Evolutionary conservation across 2,888 invertebrate species (phyloP), one percentile per base, ranked within the genome.

Genomic region (Pachliopta kotzebuea): DNA sequence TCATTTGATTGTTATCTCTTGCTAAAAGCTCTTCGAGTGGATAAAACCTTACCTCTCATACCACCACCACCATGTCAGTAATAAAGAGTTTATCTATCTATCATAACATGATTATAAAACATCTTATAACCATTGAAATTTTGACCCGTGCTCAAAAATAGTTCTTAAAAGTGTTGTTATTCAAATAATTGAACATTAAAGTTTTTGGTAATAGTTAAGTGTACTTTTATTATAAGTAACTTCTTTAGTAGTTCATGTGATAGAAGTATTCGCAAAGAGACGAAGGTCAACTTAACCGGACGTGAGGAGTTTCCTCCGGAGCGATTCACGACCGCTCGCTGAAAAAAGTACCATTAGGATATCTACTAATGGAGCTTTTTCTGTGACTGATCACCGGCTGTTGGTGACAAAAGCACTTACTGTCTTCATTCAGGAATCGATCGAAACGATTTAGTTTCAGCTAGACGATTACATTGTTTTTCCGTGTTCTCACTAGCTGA

Each of bases 301-400:
- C 55, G 54, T 20, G 18, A 20, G n/a, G 57, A 57, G 45, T 14
- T 14, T 54, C 42, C 45, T 26, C 21, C n/a, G 18, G 24, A 60
- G 21, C 21, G 24, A 49, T 49, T 45, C 55, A 18, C 61, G 61
- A 45, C 55, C 18, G 24, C n/a, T 55, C 45, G 21, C 24, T 42
- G 61, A 61, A 61, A 61, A 37, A 61, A 61, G 45, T 17, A 21
- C 61, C 61, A 61, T 61, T 61, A 61, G 61, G 21, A 55, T 0
- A 23, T 20, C 24, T 37, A 20, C 50, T 62, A 62, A 62, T 62
- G 49, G 62, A 56, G 50, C 62, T 62, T 50, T 53, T 56, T 62
- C 50, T 62, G 62, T 62, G 56, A 62, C 62, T 62, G 62, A 62
- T 62, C 56, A 56, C 49, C 56, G 45, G 20, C 55, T 56, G 61